Evolutionary conservation across 2,888 invertebrate genomes (phyloP).

Genomic region (Brachylomia viminalis): DNA sequence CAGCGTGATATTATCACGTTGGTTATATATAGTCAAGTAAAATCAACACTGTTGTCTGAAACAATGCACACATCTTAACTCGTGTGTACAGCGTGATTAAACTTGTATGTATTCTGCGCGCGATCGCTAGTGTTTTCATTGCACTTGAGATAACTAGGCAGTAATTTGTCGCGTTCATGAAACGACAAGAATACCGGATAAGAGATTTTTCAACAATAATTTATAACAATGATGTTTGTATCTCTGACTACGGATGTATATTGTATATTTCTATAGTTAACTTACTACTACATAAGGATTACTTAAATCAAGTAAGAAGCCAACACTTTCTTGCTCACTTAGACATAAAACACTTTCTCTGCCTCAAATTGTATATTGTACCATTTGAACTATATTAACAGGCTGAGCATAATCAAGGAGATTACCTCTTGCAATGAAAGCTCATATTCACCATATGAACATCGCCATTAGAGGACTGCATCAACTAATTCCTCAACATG

Average conservation of each 20-base stretch:
- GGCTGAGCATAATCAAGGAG: neutral
- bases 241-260: neutral
- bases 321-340: neutral
- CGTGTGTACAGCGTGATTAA: constrained; percentile 47
- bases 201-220: neutral
- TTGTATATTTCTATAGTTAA: neutral
- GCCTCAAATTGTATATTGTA: neutral
- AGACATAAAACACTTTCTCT: neutral
- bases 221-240: neutral
- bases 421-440: neutral
- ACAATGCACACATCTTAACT: constrained; percentile 27
- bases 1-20: neutral
- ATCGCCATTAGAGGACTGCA: neutral
- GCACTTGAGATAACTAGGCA: constrained; percentile 58
- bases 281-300: neutral
- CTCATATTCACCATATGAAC: neutral
- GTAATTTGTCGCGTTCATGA: constrained; percentile 50
- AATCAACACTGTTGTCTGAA: constrained; percentile 45
- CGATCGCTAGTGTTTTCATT: constrained; percentile 56
- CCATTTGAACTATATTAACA: neutral
- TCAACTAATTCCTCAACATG: neutral
- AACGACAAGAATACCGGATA: constrained; percentile 20
- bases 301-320: neutral
- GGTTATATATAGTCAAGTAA: constrained; percentile 11
- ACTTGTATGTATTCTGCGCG: constrained; percentile 52